phyloP scores from a whole-genome alignment of 2,888 invertebrate genomes.

The Patella depressa region DNA sequence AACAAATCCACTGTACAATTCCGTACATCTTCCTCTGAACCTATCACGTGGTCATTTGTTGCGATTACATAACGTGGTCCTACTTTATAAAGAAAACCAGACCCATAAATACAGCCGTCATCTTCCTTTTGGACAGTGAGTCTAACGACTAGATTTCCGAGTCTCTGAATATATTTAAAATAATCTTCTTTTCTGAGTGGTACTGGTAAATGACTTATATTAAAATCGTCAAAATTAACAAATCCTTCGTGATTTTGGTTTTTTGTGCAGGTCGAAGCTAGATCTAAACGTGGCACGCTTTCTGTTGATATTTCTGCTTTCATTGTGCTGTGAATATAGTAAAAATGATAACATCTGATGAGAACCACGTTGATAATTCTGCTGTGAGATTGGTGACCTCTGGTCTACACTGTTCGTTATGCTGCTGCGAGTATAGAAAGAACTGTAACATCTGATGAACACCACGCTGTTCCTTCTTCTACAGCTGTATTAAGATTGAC shows the following conservation, averaged over 20 bases:
- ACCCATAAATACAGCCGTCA: not conserved
- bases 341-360: too few species aligned
- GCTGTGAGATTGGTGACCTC: too few species aligned
- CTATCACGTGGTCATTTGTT: not conserved
- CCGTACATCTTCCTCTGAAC: not conserved
- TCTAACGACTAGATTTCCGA: not conserved
- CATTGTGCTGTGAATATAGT: too few species aligned
- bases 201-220: not conserved
- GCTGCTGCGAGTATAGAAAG: too few species aligned
- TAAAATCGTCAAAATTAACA: not conserved
- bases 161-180: not conserved
- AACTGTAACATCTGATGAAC: too few species aligned
- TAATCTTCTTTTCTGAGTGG: not conserved
- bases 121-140: not conserved
- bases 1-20: slow-evolving; percentile 1
- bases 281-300: too few species aligned
- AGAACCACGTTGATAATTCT: too few species aligned
- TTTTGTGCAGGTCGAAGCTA: not conserved
- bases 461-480: too few species aligned
- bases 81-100: not conserved
- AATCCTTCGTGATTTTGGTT: not conserved
- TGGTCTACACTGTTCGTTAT: too few species aligned
- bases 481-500: too few species aligned
- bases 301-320: too few species aligned
- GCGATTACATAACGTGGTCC: not conserved